Base-by-base conservation (phyloP, 1,140 invertebrate genomes). In the Nixonia krombeini region DNA sequence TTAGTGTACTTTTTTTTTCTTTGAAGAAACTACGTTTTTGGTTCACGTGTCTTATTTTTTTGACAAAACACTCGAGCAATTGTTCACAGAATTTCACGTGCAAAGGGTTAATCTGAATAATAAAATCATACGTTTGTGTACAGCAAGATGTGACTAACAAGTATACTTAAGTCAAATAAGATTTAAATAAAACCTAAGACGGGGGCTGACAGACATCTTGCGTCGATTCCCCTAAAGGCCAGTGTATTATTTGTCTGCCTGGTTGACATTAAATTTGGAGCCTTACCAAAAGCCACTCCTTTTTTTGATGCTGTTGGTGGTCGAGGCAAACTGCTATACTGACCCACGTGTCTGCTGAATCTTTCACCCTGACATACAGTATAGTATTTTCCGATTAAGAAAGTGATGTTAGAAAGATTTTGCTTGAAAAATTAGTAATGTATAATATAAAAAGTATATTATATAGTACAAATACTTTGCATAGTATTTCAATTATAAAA, bases 121-220 rank as follows among this genome's bases (percentile, higher is more conserved):
- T n/a, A n/a, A n/a, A n/a, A 21, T 21, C 2, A 21, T 21, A 21
- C 2, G 21, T 21, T 21, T 3, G 2, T 21, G 6, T 21, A 12
- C 33, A 13, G 7, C 4, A 40, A 38, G 10, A 35, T 45, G 10
- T 41, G 9, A 62, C 49, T 45, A 38, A 61, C n/a, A 67, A 21
- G 40, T 72, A 75, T 80, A 74, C 75, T 74, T 79, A 76, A 29
- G 66, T 57, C 17, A n/a, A 51, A 65, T 49, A 62, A 62, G 57
- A 69, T 66, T 62, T 50, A 58, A 67, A 37, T 52, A 56, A 81
- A 87, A 96, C 94, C 94, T 95, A 96, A 85, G 87, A 95, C 94
- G 62, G 95, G 95, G 72, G 95, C 93, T 75, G 94, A 96, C 73
- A 90, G 91, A 84, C 94, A 94, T 86, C 93, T 89, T 86, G 87